A percentile compares a stretch with the other conserved stretches of the same genome.
phyloP scores from a whole-genome alignment of 2,797 vertebrate species.

The Poeciliopsis infans region DNA sequence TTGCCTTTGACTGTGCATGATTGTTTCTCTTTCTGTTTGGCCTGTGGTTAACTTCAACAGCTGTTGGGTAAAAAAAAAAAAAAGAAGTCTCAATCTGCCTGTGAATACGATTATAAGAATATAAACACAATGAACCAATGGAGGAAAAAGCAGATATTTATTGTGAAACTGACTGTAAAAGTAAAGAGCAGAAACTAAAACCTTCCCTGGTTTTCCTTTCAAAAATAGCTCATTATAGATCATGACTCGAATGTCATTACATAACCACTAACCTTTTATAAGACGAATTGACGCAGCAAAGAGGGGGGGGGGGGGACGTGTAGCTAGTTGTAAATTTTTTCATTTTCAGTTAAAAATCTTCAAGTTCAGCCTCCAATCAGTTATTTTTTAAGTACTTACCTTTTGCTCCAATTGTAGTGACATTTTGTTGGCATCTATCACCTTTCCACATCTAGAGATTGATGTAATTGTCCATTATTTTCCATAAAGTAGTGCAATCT shows the following conservation, averaged over 20 bases:
- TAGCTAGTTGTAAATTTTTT: background rate
- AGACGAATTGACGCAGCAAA: too few relatives aligned
- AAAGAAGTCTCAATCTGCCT: background rate
- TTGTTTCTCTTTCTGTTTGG: background rate
- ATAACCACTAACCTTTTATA: background rate
- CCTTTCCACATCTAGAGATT: background rate
- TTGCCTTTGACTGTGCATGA: background rate
- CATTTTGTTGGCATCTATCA: background rate
- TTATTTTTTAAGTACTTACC: background rate
- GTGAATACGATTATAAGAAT: background rate
- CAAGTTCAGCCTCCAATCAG: background rate
- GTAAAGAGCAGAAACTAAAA: background rate
- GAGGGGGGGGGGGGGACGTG: too few relatives aligned
- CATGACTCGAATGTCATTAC: background rate
- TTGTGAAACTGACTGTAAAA: conserved; percentile 1
- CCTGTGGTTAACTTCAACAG: background rate
- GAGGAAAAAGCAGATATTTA: background rate
- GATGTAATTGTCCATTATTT: background rate
- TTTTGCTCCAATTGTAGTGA: background rate
- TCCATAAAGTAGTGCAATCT: background rate
- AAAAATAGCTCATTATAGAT: background rate
- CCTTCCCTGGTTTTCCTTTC: background rate
- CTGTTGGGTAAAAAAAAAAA: background rate
- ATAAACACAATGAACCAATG: background rate
- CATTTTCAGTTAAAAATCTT: background rate